phyloP scores from a whole-genome alignment of 2,797 vertebrate genomes.

The Rhinichthys osculus region DNA sequence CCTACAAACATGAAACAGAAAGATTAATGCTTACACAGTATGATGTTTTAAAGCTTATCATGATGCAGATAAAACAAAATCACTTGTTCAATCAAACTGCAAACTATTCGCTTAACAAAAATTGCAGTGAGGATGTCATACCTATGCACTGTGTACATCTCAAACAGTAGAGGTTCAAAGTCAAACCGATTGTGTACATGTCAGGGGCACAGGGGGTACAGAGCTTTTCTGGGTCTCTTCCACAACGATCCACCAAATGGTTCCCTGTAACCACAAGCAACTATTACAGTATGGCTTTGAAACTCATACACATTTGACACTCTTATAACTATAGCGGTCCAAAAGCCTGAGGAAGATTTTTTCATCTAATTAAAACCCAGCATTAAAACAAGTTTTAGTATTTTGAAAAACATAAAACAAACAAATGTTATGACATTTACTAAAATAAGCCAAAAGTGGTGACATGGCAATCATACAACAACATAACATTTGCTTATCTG shows the following conservation, averaged over 20 bases:
- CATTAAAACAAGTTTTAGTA: neutral
- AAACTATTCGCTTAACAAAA: neutral
- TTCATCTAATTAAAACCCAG: neutral
- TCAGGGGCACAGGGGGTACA: conserved; percentile 67
- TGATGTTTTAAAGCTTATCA: neutral
- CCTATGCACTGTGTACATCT: conserved; percentile 74
- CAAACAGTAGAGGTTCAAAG: accelerated
- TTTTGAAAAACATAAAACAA: neutral
- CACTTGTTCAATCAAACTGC: neutral
- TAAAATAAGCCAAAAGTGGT: neutral
- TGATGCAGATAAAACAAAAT: neutral
- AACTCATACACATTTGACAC: neutral
- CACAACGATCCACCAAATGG: neutral
- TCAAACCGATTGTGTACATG: neutral
- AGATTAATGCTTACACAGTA: neutral
- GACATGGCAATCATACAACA: neutral
- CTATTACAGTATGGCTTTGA: neutral
- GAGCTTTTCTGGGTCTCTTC: conserved; percentile 15
- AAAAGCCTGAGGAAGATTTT: neutral
- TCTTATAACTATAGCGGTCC: neutral
- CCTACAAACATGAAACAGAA: conserved; percentile 60
- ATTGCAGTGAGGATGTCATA: conserved; percentile 48
- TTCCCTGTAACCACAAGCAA: conserved; percentile 68
- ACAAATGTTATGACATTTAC: neutral
- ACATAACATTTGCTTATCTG: neutral